phyloP scores from a whole-genome alignment of 2,888 invertebrate species.

The Druceiella hillmani region DNA sequence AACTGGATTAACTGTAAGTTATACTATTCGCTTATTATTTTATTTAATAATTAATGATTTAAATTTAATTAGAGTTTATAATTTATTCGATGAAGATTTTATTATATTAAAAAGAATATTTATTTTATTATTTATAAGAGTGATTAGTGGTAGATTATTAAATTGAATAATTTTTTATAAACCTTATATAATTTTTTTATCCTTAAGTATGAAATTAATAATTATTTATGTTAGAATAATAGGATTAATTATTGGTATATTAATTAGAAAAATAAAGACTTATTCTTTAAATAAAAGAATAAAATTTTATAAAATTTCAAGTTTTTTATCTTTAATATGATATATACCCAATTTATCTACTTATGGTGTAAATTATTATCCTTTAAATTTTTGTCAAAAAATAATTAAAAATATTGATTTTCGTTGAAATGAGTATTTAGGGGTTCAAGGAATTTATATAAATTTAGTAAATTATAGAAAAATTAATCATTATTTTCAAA shows the following conservation, averaged over 20 bases:
- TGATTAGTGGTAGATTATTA: slow-evolving; percentile 50
- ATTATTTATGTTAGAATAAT: slow-evolving; percentile 45
- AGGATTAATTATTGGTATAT: slow-evolving; percentile 37
- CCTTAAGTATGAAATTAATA: slow-evolving; percentile 47
- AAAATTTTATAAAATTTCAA: slow-evolving; percentile 32
- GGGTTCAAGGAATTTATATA: slow-evolving; percentile 37
- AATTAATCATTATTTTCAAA: slow-evolving; percentile 37
- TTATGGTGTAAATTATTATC: slow-evolving; percentile 40
- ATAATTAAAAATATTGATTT: slow-evolving; percentile 43
- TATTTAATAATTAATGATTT: slow-evolving; percentile 47
- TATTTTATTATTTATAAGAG: slow-evolving; percentile 45
- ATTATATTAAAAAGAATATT: slow-evolving; percentile 45
- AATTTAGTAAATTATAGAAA: slow-evolving; percentile 37
- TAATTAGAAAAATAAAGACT: slow-evolving; percentile 40
- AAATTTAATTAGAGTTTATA: slow-evolving; percentile 44
- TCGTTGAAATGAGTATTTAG: slow-evolving; percentile 45
- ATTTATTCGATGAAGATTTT: slow-evolving; percentile 46
- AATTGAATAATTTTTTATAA: slow-evolving; percentile 51
- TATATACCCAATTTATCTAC: slow-evolving; percentile 49
- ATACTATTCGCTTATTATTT: slow-evolving; percentile 52
- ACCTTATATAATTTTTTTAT: slow-evolving; percentile 50
- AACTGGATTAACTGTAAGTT: slow-evolving; percentile 52
- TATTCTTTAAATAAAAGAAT: slow-evolving; percentile 40
- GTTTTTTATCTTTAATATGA: slow-evolving; percentile 43
- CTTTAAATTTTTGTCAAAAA: slow-evolving; percentile 38